These are phyloP conservation scores for Pyrgus malvae DNA, from an alignment of 2,888 invertebrate species.

Conservation along the genomic window DNA sequence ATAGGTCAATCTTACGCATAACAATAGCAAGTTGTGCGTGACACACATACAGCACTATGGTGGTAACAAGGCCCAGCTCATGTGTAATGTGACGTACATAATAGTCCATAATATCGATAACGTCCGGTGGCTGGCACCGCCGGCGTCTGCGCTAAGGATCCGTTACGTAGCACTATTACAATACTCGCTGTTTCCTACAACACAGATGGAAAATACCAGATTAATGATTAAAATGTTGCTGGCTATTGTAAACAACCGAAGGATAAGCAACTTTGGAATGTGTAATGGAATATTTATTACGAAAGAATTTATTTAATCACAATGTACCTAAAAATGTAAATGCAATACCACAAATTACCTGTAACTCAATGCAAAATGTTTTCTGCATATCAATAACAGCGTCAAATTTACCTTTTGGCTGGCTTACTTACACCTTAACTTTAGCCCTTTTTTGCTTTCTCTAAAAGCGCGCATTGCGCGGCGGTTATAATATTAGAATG, in stretches of 20 bases:
- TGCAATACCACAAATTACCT: no score
- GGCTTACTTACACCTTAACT: no score
- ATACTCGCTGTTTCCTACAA: constrained; percentile 27
- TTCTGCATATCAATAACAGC: no score
- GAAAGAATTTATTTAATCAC: neutral
- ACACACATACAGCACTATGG: constrained; percentile 1
- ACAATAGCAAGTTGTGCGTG: neutral
- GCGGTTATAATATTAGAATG: no score
- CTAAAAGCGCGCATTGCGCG: no score
- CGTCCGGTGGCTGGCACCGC: constrained; percentile 62
- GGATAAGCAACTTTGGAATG: neutral
- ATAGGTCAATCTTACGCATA: neutral
- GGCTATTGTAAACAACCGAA: neutral
- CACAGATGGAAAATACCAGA: constrained; percentile 31
- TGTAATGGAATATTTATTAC: neutral
- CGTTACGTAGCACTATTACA: constrained; percentile 37
- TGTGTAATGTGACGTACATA: constrained; percentile 15
- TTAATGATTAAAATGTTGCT: neutral
- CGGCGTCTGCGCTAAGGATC: constrained; percentile 53
- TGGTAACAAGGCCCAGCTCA: constrained; percentile 14
- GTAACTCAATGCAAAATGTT: no score
- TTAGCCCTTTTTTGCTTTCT: no score
- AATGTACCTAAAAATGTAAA: no score
- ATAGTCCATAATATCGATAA: constrained; percentile 45
- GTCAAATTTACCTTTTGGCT: no score